Evolutionary conservation across 2,113 vertebrate species (phyloP), one percentile per base, ranked within the genome.

Genomic region (Oncorhynchus mykiss): DNA sequence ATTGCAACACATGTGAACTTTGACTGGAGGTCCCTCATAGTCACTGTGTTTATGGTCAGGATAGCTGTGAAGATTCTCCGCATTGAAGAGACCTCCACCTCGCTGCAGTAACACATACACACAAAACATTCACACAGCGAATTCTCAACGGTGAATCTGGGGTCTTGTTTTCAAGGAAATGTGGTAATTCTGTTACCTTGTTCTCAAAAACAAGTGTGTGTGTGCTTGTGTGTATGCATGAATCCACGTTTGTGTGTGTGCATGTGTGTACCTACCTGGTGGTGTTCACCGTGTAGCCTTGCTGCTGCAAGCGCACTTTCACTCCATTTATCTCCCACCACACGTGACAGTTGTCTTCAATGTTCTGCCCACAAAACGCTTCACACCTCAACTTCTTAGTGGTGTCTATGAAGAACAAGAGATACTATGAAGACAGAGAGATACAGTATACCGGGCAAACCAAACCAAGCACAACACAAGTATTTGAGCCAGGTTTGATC

Each of bases 1-100:
- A 0, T 0, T 0, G 80, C 89, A 0, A 0, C 0, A 48, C 92
- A 94, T 0, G 5, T 1, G 25, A 90, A 92, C 8, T 67, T 0
- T 1, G 68, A 4, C 4, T 48, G 12, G 62, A 92, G 91, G 71
- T 94, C 82, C 2, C 45, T 0, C 5, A 74, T 57, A 2, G 90
- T 88, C 2, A 91, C 89, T 29, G 49, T 78, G 3, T 45, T 7
- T 18, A 94, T 92, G 59, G 66, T 85, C 29, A 93, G 81, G 25
- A 71, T 16, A 0, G 80, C 75, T 1, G 76, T 84, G 74, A 49
- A 5, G 45, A 51, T 48, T 25, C 45, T 82, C 0, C 0, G 9
- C 8, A 54, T 57, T 2, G 79, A 67, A 1, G 3, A 3, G 0
- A 12, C 34, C 18, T 67, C 3, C 0, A 0, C 54, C 7, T 12